Conservation (phyloP, 2,888 invertebrate species). For the Drosophila picticornis region DNA sequence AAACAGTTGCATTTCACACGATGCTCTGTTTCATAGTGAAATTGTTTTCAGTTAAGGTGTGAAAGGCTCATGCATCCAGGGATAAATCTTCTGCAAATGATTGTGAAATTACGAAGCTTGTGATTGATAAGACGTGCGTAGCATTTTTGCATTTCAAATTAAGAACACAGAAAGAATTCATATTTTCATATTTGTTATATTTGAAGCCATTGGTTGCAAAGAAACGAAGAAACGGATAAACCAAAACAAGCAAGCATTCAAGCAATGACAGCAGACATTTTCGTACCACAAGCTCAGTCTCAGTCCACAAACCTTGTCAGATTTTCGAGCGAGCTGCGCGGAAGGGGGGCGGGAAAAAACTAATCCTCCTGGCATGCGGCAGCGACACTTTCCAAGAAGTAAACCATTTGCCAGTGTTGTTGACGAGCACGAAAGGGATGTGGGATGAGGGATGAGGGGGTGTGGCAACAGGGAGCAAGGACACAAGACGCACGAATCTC, state of each 20-base stretch:
- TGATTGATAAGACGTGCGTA: conserved; percentile 18
- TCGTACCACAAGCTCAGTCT: conserved; percentile 11
- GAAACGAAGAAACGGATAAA: conserved; percentile 38
- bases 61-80: not conserved
- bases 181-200: conserved; percentile 3
- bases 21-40: not conserved
- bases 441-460: not conserved
- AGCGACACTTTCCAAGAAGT: conserved; percentile 73
- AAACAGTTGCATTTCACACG: not conserved
- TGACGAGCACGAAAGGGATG: conserved; percentile 5
- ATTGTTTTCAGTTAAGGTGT: not conserved
- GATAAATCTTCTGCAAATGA: not conserved
- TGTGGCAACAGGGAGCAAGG: conserved; percentile 28
- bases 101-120: not conserved
- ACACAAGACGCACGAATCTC: conserved; percentile 47
- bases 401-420: conserved; percentile 49
- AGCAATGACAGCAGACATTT: conserved; percentile 77
- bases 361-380: conserved; percentile 73
- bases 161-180: not conserved
- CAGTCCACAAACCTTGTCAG: conserved; percentile 38
- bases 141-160: conserved; percentile 18
- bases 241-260: conserved; percentile 63
- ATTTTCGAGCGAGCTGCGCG: conserved; percentile 46
- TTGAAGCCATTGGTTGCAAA: conserved; percentile 44
- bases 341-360: conserved; percentile 36